A percentile compares a stretch with the other conserved stretches of the same genome.
Conservation (phyloP, 2,797 vertebrate species). For the Sitta carolinensis region DNA sequence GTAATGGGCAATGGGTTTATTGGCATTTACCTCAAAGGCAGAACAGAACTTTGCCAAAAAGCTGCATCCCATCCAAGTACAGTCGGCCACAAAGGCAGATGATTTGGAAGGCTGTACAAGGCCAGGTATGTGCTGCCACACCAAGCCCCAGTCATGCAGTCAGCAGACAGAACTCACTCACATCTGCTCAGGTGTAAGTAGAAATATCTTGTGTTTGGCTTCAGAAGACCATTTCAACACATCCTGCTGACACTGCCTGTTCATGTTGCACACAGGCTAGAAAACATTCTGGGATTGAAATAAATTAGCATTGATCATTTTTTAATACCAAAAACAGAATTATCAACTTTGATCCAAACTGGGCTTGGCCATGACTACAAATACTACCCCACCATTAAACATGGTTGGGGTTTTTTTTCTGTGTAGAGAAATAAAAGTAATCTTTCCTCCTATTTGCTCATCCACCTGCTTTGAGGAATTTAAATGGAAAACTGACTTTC, state of each 20-base stretch:
- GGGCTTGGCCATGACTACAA: background rate
- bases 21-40: background rate
- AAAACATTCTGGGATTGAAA: background rate
- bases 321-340: background rate
- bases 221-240: background rate
- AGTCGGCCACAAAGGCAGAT: background rate
- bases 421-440: background rate
- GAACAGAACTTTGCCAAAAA: background rate
- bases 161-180: background rate
- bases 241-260: background rate
- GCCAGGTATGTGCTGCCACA: background rate
- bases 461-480: background rate
- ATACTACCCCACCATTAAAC: background rate
- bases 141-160: rapidly evolving
- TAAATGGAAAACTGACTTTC: background rate
- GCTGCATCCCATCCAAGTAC: background rate
- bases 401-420: rapidly evolving
- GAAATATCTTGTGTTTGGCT: background rate
- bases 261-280: background rate
- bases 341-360: background rate
- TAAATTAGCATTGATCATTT: rapidly evolving
- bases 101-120: background rate
- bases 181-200: background rate
- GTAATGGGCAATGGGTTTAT: background rate
- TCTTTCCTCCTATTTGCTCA: background rate